Base-by-base conservation (phyloP, 2,888 invertebrate genomes). In the Drosophila peninsularis region DNA sequence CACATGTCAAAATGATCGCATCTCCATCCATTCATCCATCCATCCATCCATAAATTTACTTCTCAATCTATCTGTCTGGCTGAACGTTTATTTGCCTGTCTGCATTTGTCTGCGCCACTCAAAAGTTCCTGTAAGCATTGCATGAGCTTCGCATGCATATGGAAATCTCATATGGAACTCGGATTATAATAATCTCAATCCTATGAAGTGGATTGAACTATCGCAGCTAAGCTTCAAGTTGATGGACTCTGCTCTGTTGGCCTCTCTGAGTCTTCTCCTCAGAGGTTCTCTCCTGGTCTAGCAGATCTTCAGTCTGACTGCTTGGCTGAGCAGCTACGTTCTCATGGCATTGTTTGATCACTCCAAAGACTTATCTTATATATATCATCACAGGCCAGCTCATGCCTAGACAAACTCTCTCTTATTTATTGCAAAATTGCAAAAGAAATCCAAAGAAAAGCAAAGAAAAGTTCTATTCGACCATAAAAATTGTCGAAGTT, bases 1-100 rank as follows among this genome's bases (percentile, higher is more conserved):
- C 50, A 39, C 61, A 55, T 55, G 45, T 39, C 55, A 17, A 52
- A 56, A 32, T 45, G 50, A 10, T 19, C 27, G 34, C 30, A n/a
- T n/a, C 17, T 39, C 24, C 53, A 41, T 49, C 42, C 27, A 37
- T 27, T 27, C 45, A 42, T 44, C 36, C 36, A 34, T 42, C 14
- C 36, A n/a, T n/a, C 17, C 30, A 24, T 34, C 37, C 27, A 27
- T 41, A 44, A 44, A 36, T 21, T 36, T 42, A 50, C 30, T 63
- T 9, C 37, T 10, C 36, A 17, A 5, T 30, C 37, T n/a, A 5
- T 17, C 42, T 9, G 6, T 21, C 42, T 11, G 44, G 32, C 45
- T 17, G 11, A 37, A 5, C 9, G 14, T 49, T 37, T 39, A 27
- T 42, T 37, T 17, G n/a, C 11, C 24, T 27, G 55, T 49, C 53